Evolutionary conservation across 2,797 vertebrate genomes (phyloP).

Genomic region (Orientallactaga sibirica): DNA sequence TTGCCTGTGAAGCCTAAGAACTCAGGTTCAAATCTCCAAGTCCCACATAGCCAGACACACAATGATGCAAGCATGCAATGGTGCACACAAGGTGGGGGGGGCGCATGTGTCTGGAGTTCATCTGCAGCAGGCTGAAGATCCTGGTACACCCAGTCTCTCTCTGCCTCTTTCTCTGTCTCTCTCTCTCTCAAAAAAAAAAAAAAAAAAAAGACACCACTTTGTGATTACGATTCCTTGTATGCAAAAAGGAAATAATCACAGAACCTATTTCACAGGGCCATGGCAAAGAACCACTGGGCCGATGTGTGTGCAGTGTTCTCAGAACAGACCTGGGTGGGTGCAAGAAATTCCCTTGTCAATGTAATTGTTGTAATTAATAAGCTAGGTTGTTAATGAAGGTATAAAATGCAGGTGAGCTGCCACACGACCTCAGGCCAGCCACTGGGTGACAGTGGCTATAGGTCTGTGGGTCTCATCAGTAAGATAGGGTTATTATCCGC

Average conservation of each 20-base stretch:
- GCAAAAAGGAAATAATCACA: not conserved
- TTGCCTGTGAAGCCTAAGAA: too few species aligned
- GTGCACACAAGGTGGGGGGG: too few species aligned
- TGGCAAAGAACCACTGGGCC: not conserved
- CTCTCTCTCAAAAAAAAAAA: too few species aligned
- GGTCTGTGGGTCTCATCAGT: not conserved
- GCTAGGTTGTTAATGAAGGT: slow-evolving; percentile 70
- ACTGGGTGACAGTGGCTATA: not conserved
- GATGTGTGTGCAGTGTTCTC: slow-evolving; percentile 2
- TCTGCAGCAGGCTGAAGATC: too few species aligned
- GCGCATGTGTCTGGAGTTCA: too few species aligned
- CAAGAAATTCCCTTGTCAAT: slow-evolving; percentile 50
- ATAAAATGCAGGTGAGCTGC: slow-evolving; percentile 59
- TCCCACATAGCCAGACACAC: too few species aligned
- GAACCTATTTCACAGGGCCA: not conserved
- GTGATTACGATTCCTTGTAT: not conserved
- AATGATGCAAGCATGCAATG: too few species aligned
- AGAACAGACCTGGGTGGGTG: not conserved
- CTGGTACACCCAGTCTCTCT: too few species aligned
- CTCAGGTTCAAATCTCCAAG: too few species aligned
- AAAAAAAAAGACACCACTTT: not conserved
- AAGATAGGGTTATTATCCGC: slow-evolving; percentile 65
- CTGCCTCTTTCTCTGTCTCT: too few species aligned
- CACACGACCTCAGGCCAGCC: not conserved
- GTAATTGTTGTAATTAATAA: slow-evolving; percentile 76